Conservation (phyloP, 1,140 invertebrate genomes). For the Notospermus geniculatus region DNA sequence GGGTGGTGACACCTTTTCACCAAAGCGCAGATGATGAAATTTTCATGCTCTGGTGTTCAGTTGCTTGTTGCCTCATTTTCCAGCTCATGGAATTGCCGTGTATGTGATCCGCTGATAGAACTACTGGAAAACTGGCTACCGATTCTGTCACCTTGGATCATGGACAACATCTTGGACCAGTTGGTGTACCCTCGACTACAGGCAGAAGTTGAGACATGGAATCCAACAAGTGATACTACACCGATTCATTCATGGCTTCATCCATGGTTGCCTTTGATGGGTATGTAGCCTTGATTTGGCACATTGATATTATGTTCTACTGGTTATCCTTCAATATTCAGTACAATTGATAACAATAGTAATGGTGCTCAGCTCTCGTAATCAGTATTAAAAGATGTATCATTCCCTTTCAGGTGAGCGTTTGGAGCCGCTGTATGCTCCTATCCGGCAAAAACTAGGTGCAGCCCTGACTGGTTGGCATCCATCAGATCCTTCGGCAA, state of each 20-base stretch:
- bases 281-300: no score
- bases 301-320: no score
- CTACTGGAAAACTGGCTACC: slow-evolving; percentile 79
- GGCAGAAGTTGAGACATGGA: slow-evolving; percentile 83
- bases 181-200: slow-evolving; percentile 77
- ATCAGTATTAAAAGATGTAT: slow-evolving; percentile 1
- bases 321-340: no score
- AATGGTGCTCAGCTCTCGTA: no score
- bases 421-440: slow-evolving; percentile 81
- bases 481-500: slow-evolving; percentile 84
- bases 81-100: slow-evolving; percentile 66
- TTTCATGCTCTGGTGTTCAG: no score
- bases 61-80: slow-evolving; percentile 32
- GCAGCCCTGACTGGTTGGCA: slow-evolving; percentile 82
- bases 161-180: slow-evolving; percentile 79
- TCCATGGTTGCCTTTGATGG: slow-evolving; percentile 85
- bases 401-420: slow-evolving; percentile 56
- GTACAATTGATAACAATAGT: no score
- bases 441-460: slow-evolving; percentile 83
- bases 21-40: no score
- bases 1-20: no score
- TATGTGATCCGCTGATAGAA: slow-evolving; percentile 69
- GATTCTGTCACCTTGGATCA: slow-evolving; percentile 78
- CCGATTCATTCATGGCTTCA: slow-evolving; percentile 96
- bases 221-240: slow-evolving; percentile 88